Base-by-base conservation (phyloP, 2,888 invertebrate species). In the Phyllotreta cruciferae region DNA sequence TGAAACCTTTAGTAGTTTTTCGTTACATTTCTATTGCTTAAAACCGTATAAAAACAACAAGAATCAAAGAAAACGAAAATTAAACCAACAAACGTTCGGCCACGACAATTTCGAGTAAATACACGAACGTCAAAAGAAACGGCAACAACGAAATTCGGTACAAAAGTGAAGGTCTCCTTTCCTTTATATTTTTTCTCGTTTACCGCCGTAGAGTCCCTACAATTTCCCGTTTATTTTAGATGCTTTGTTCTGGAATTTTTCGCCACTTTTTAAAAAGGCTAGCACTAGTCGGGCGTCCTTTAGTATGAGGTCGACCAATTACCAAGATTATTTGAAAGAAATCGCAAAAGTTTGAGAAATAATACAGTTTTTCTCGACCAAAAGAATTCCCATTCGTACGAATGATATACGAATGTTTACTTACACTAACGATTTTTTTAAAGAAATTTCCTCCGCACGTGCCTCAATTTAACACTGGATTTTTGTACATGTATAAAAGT, bases 211-310 rank as follows among this genome's bases (percentile, higher is more conserved):
- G 66, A 66, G 62, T 38, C 63, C 67, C 39, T 63, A 68, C 66
- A 66, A 66, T 60, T 63, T 63, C 67, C 41, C 67, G 66, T 60
- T 62, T 67, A 67, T 67, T 64, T 67, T 61, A 60, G 60, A 11
- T 49, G 57, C 60, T 63, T 64, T 67, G 67, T 67, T 60, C 61
- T 8, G 58, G 54, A 61, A 24, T 24, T 24, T 62, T 63, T 60
- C 58, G 56, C 56, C 61, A 65, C 68, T 64, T 70, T 66, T 67
- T 66, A 62, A 67, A 64, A 63, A 62, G 65, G 24, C 24, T 24
- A 66, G 69, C 62, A 69, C 67, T 69, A 65, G 62, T 67, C 57
- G 50, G 71, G 71, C 66, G 69, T 71, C 69, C 63, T 54, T 66
- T 37, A 38, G 62, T 24, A 57, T 61, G 56, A 37, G 60, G 60